Evolutionary conservation across 2,888 invertebrate species (phyloP), one percentile per base, ranked within the genome.

Genomic region (Pristionchus maxplancki): DNA sequence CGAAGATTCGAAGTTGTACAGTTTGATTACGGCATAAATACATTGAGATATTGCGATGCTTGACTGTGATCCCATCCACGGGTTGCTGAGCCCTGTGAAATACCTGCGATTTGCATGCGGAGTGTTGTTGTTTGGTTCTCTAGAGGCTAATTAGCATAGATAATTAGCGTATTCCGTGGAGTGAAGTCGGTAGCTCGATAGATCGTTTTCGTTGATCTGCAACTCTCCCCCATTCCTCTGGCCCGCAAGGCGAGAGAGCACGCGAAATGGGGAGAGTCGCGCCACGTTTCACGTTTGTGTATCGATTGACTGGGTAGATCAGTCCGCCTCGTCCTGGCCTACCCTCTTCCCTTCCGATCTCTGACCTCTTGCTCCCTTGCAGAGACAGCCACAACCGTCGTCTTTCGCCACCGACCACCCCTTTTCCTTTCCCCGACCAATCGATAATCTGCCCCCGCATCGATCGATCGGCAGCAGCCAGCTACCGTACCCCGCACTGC

Each of bases 251-350:
- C 37, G 67, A 67, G 74, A 40, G 37, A 74, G 74, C 20, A 17
- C 13, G 74, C 11, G 24, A 37, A 74, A 40, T 24, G 40, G 74
- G 24, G 74, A 74, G 74, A 74, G 74, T 17, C 24, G 11, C 37
- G 44, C 11, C 58, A 58, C 58, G 74, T 74, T 40, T 20, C 40
- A 17, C 15, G 20, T 13, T n/a, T n/a, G n/a, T 28, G 8, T 13
- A 78, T 78, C 48, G 78, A 78, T 44, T 17, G 78, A 48, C 78
- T 78, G 40, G 78, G 78, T 78, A 78, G 78, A 78, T 78, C 78
- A 78, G 44, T 44, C 44, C 8, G 44, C 11, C 44, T 44, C 44
- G 44, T 44, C 44, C 17, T 28, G 28, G n/a, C n/a, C 28, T 15
- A 20, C 6, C 31, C 20, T 34, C 31, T 1, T 78, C 53, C 37